Evolutionary conservation across 2,113 vertebrate genomes (phyloP).

Genomic region (Bubo blakistoni): DNA sequence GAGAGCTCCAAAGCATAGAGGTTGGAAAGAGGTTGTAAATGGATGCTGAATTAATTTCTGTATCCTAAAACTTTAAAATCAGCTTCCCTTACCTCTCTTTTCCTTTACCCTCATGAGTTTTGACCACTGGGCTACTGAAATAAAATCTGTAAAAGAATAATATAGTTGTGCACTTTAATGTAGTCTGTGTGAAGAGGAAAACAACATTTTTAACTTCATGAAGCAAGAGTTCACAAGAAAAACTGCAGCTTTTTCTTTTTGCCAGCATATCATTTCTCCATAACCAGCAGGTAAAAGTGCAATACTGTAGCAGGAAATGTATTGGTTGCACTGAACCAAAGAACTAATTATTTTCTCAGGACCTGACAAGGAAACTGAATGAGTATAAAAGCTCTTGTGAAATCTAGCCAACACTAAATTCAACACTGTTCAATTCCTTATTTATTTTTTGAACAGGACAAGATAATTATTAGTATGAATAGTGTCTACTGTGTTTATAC

Average conservation of each 20-base stretch:
- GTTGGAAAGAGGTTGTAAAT: neutral
- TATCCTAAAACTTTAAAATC: neutral
- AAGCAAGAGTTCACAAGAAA: neutral
- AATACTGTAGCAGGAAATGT: constrained; percentile 30
- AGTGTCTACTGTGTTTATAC: neutral
- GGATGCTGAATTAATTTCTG: neutral
- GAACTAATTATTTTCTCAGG: constrained; percentile 49
- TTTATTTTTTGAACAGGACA: constrained; percentile 26
- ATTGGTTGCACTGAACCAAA: constrained; percentile 36
- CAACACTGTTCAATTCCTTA: neutral
- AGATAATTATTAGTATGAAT: constrained; percentile 6
- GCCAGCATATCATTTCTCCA: neutral
- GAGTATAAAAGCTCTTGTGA: constrained; percentile 25
- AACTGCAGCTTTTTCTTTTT: neutral
- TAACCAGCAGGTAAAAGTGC: neutral
- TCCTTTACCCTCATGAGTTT: neutral
- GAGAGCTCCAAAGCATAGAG: neutral
- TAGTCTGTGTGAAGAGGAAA: neutral
- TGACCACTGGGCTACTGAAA: neutral
- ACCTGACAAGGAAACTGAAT: constrained; percentile 40
- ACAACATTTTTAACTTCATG: neutral
- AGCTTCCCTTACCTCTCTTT: neutral
- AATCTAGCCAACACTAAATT: constrained; percentile 9
- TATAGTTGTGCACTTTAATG: neutral
- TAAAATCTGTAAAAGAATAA: neutral